phyloP scores from a whole-genome alignment of 2,113 vertebrate species.

The Parus major region DNA sequence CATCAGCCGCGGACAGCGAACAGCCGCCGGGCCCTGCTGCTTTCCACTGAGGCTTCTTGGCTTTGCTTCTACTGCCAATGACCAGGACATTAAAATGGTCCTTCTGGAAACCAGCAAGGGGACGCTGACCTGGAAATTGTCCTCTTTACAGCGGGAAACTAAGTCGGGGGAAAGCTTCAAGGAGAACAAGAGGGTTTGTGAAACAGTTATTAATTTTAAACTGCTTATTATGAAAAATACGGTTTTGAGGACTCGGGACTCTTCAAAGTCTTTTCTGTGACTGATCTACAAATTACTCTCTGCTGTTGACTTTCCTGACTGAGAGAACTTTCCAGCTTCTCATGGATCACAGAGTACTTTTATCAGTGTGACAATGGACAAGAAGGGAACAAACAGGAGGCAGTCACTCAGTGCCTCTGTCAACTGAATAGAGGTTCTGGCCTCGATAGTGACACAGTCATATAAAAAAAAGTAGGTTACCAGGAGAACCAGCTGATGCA shows the following conservation, averaged over 20 bases:
- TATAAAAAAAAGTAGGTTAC: neutral
- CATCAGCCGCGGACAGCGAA: neutral
- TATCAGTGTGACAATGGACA: neutral
- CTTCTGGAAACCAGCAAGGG: neutral
- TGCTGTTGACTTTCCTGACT: neutral
- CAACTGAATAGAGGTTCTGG: neutral
- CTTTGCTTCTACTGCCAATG: neutral
- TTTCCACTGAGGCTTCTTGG: neutral
- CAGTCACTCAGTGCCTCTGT: neutral
- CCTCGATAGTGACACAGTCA: neutral
- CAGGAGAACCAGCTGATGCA: neutral
- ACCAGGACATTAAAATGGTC: neutral
- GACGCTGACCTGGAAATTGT: neutral
- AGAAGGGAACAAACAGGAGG: neutral
- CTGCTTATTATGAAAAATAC: neutral
- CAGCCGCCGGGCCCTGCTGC: rapidly evolving
- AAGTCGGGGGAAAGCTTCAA: neutral
- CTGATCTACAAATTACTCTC: neutral
- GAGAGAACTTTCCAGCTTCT: neutral
- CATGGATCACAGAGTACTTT: neutral
- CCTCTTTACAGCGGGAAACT: neutral
- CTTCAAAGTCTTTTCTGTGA: neutral
- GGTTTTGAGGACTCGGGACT: neutral
- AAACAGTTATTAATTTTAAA: neutral
- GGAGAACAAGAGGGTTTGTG: neutral